Conservation (phyloP, 1,140 invertebrate genomes). For the Agrypnia vestita region DNA sequence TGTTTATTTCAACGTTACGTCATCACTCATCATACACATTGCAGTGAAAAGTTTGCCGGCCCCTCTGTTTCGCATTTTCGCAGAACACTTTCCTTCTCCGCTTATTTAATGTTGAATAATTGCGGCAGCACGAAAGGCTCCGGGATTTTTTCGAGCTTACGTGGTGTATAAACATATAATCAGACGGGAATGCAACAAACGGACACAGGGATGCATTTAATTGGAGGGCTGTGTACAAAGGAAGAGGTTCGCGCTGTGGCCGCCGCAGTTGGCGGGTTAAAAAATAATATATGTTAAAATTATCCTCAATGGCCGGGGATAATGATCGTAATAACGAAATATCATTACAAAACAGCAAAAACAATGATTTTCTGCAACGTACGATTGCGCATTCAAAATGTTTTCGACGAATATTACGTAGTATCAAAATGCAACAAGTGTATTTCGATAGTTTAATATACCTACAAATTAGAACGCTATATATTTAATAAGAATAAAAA, state of each 20-base stretch:
- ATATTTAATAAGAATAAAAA: too few relatives aligned
- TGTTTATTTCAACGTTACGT: slow-evolving; percentile 32
- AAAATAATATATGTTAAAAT: too few relatives aligned
- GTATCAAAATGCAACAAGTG: too few relatives aligned
- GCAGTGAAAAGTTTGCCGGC: not conserved
- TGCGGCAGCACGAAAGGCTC: slow-evolving; percentile 26
- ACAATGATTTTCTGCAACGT: too few relatives aligned
- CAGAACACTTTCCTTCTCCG: slow-evolving; percentile 36
- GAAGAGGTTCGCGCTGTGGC: not conserved
- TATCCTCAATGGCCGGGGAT: too few relatives aligned
- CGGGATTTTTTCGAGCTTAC: slow-evolving; percentile 28
- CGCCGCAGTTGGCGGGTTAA: too few relatives aligned
- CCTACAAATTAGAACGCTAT: too few relatives aligned
- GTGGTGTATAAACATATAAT: slow-evolving; percentile 26
- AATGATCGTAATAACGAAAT: too few relatives aligned
- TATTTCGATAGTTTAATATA: too few relatives aligned
- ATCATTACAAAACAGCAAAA: too few relatives aligned
- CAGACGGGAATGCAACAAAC: not conserved
- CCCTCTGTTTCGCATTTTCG: slow-evolving; percentile 23
- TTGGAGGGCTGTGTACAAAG: not conserved
- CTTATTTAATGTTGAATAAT: slow-evolving; percentile 33
- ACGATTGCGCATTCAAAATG: too few relatives aligned
- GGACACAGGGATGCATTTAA: not conserved
- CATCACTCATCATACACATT: not conserved
- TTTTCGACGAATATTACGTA: too few relatives aligned